Base-by-base conservation (phyloP, 2,888 invertebrate genomes). In the Lasioglossum figueresi region DNA sequence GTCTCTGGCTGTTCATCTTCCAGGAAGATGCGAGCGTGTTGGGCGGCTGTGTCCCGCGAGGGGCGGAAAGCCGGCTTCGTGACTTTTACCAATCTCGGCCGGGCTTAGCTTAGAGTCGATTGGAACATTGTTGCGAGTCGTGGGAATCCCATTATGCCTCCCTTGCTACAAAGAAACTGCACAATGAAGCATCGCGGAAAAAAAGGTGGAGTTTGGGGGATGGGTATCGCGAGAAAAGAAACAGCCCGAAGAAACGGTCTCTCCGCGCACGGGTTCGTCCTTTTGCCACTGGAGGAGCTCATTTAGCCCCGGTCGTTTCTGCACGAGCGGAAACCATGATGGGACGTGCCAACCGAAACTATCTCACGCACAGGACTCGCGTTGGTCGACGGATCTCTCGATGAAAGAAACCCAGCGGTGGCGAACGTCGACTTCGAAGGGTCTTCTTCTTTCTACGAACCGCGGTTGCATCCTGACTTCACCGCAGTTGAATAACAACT, bases 341-440 rank as follows among this genome's bases (percentile, higher is more conserved):
- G 91, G 88, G 76, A 91, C 91, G 89, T 88, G 91, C 90, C 90
- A 89, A 77, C 85, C 88, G 76, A 88, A 91, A 92, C 90, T 90
- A 91, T 93, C 91, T 92, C 90, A 91, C 89, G 90, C 88, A 85
- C 91, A 89, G 89, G 91, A 88, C 88, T 88, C 90, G 88, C 90
- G 88, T 88, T 86, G 86, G 75, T 27, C n/a, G 27, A n/a, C 16
- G 37, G 48, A 73, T 45, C 52, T 27, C 27, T 0, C 12, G 23
- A 73, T 23, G 14, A 34, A 66, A 82, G 70, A 79, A 56, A 45
- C 45, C 40, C 27, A 56, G 72, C 6, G 37, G 45, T 27, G 45
- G n/a, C n/a, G 14, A 5, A 10, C 1, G 40, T 43, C 1, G 14
- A 6, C 19, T 2, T 16, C 40, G 43, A 52, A 48, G 2, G 23